Percentiles rank a stretch among this genome's conserved stretches.
Conservation (phyloP, 2,888 invertebrate species). For the Trachelus stipa region DNA sequence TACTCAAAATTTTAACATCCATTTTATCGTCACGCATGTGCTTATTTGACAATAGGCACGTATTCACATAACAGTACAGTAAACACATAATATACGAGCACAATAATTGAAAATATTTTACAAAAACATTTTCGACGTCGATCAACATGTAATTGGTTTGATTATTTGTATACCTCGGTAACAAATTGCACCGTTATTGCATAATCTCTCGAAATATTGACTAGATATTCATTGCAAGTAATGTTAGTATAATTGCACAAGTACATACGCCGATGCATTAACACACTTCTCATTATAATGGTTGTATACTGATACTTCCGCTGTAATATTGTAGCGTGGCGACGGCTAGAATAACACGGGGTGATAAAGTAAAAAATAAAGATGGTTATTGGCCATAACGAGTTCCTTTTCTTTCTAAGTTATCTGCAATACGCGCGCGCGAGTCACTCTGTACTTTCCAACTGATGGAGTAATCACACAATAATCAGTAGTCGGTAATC, state of each 20-base stretch:
- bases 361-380: background rate
- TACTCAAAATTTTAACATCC: background rate
- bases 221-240: no score
- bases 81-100: background rate
- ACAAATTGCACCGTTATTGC: background rate
- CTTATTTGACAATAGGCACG: background rate
- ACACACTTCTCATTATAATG: no score
- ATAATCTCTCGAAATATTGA: no score
- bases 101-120: background rate
- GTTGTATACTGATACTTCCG: no score
- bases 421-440: slow-evolving; percentile 2
- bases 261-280: no score
- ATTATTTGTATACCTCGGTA: background rate
- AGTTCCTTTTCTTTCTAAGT: background rate
- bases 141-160: background rate
- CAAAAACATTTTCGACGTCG: background rate
- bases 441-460: background rate
- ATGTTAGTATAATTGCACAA: no score
- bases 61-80: no score
- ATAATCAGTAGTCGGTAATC: background rate
- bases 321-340: no score
- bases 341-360: no score
- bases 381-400: background rate
- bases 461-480: background rate
- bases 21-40: background rate